These are phyloP conservation scores for Acrocyrtus sp. DNA, from an alignment of 2,888 invertebrate species.

Conservation along the genomic window DNA sequence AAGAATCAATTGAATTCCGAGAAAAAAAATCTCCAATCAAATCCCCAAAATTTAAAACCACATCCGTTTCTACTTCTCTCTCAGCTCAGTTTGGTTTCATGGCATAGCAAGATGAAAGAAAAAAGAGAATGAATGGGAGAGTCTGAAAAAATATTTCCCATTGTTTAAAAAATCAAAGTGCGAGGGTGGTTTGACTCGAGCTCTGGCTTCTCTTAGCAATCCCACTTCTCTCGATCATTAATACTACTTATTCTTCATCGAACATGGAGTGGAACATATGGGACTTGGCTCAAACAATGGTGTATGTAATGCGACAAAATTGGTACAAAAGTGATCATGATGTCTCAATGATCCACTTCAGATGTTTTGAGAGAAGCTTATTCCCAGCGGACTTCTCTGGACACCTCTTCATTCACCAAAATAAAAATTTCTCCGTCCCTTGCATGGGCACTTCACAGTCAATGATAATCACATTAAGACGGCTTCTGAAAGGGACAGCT, in stretches of 20 bases:
- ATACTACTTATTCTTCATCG: too few relatives aligned
- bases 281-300: too few relatives aligned
- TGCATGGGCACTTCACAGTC: slow-evolving; percentile 31
- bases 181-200: slow-evolving; percentile 47
- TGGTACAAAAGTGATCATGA: slow-evolving; percentile 1
- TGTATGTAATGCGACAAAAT: too few relatives aligned
- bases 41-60: slow-evolving; percentile 22
- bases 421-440: too few relatives aligned
- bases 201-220: too few relatives aligned
- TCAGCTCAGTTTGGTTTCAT: too few relatives aligned
- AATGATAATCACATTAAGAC: slow-evolving; percentile 37
- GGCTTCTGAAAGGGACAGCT: background rate
- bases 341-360: slow-evolving; percentile 34
- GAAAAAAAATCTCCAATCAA: slow-evolving; percentile 17
- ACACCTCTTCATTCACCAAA: too few relatives aligned
- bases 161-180: slow-evolving; percentile 37
- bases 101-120: slow-evolving; percentile 6
- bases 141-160: slow-evolving; percentile 25
- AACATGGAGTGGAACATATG: too few relatives aligned
- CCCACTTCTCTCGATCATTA: too few relatives aligned
- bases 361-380: background rate
- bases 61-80: slow-evolving; percentile 32
- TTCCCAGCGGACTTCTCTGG: too few relatives aligned
- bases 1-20: slow-evolving; percentile 40
- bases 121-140: slow-evolving; percentile 15